These are phyloP conservation scores for Gasteruption jaculator DNA, from an alignment of 2,888 invertebrate genomes.

Conservation along the genomic window DNA sequence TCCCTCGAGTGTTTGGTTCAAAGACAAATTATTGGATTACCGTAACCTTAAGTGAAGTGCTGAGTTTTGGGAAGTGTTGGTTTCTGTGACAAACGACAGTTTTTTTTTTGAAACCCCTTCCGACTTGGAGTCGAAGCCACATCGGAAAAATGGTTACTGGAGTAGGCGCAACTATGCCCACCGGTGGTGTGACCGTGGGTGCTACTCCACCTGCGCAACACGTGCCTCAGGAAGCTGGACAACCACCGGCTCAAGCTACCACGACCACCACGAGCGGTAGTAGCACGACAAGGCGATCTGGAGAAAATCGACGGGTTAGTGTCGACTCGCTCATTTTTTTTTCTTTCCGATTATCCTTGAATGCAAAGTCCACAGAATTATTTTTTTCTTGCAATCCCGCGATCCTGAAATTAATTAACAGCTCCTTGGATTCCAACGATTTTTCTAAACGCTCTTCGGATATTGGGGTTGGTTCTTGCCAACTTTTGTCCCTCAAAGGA, in stretches of 20 bases:
- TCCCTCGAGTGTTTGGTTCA: too few relatives aligned
- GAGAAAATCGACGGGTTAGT: conserved; percentile 53
- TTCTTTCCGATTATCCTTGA: conserved; percentile 3
- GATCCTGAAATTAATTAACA: too few relatives aligned
- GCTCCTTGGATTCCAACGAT: too few relatives aligned
- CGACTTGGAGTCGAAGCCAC: conserved; percentile 32
- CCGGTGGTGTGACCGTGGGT: conserved; percentile 47
- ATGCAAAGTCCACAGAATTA: too few relatives aligned
- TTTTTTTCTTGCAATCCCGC: too few relatives aligned
- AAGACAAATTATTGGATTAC: too few relatives aligned
- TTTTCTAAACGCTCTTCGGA: too few relatives aligned
- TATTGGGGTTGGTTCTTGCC: too few relatives aligned
- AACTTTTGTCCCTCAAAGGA: too few relatives aligned
- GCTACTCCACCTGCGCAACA: conserved; percentile 48
- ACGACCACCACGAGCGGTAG: conserved; percentile 35
- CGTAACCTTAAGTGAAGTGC: too few relatives aligned
- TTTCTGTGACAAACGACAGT: conserved; percentile 20
- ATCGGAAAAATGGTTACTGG: conserved; percentile 44
- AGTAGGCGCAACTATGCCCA: conserved; percentile 49
- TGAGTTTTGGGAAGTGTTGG: too few relatives aligned
- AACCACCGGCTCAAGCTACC: conserved; percentile 45
- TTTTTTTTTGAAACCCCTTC: conserved; percentile 8
- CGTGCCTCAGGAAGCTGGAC: conserved; percentile 50
- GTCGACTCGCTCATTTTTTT: conserved; percentile 24
- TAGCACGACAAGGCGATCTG: conserved; percentile 42